Percentiles rank a stretch among this genome's conserved stretches.
phyloP scores from a whole-genome alignment of 2,888 invertebrate genomes.

The Drosophila villosipedis region DNA sequence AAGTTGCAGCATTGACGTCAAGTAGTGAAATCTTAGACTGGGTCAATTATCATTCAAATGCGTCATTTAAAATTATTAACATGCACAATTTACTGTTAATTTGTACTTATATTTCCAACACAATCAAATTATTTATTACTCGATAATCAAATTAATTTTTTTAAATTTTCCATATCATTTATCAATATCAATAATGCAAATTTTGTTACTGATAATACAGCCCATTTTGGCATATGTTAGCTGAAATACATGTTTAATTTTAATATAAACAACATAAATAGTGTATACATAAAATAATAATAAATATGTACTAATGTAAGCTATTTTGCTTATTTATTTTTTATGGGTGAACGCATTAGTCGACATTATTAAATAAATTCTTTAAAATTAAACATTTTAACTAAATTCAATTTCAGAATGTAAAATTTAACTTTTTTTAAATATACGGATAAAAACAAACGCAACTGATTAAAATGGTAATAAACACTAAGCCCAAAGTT shows the following conservation, averaged over 20 bases:
- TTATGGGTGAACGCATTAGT: not conserved
- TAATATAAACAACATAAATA: not conserved
- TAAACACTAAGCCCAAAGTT: not conserved
- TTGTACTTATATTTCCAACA: not conserved
- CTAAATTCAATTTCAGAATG: not conserved
- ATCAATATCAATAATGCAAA: not conserved
- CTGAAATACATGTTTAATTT: not conserved
- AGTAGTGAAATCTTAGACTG: not conserved
- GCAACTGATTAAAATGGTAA: not conserved
- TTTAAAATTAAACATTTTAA: not conserved
- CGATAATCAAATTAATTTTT: not conserved
- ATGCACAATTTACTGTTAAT: not conserved
- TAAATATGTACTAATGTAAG: not conserved
- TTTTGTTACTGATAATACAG: not conserved
- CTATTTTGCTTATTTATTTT: not conserved
- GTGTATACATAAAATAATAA: not conserved
- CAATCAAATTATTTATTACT: not conserved
- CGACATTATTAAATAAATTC: not conserved
- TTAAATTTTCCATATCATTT: not conserved
- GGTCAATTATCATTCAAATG: conserved; percentile 15
- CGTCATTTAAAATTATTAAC: not conserved
- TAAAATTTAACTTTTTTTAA: not conserved
- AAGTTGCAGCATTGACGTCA: not conserved
- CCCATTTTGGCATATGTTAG: not conserved
- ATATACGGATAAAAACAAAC: not conserved